Conservation (phyloP, 1,140 invertebrate species). For the Camponotus vicinus region DNA sequence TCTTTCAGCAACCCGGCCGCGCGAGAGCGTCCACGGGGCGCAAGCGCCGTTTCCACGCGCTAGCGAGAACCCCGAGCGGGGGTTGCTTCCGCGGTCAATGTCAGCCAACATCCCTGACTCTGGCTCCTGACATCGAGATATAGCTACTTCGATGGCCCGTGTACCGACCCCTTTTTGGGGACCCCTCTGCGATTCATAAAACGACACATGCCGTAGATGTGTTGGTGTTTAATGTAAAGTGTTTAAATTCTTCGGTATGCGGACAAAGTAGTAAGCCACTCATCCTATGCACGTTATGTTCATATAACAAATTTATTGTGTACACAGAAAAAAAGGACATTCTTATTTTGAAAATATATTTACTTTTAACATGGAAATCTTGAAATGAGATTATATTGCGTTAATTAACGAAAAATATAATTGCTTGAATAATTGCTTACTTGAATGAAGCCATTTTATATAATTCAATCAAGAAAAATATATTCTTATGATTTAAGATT, state of each 20-base stretch:
- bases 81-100: constrained; percentile 82
- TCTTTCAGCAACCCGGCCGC: constrained; percentile 70
- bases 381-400: no score
- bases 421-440: no score
- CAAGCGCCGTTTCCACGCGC: constrained; percentile 79
- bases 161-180: constrained; percentile 66
- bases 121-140: constrained; percentile 76
- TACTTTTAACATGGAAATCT: no score
- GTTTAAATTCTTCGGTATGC: background rate
- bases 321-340: no score
- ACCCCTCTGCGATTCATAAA: constrained; percentile 13
- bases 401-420: no score
- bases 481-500: no score
- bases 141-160: constrained; percentile 66
- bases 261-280: background rate
- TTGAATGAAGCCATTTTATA: no score
- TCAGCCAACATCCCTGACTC: constrained; percentile 81
- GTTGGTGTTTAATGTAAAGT: background rate
- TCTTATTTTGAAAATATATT: no score
- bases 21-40: constrained; percentile 69
- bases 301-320: background rate
- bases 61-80: constrained; percentile 75
- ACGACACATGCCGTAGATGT: background rate
- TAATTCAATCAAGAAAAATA: no score
- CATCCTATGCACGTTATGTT: no score